These are phyloP conservation scores for Argyresthia albistria DNA, from an alignment of 2,888 invertebrate species.

Conservation along the genomic window DNA sequence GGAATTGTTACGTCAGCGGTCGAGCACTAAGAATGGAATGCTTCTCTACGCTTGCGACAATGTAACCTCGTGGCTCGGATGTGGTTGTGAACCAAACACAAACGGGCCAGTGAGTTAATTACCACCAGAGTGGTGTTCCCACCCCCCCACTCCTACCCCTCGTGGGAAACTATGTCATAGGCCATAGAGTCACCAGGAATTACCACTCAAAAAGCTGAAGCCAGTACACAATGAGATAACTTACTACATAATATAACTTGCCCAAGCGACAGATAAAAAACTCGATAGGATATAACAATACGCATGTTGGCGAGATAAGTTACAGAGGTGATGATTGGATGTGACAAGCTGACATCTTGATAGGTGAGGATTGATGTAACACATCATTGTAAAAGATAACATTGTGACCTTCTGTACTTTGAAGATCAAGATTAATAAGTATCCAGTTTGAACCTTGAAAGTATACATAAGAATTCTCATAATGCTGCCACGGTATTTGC, in stretches of 20 bases:
- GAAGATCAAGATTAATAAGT: too few relatives aligned
- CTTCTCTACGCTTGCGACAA: constrained; percentile 40
- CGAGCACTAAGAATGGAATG: constrained; percentile 46
- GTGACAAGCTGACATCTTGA: too few relatives aligned
- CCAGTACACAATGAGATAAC: constrained; percentile 19
- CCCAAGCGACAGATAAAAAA: constrained; percentile 32
- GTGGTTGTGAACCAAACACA: constrained; percentile 29
- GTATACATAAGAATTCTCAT: too few relatives aligned
- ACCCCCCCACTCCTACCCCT: constrained; percentile 17
- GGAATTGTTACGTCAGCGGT: constrained; percentile 43
- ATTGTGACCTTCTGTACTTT: too few relatives aligned
- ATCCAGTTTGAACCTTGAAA: too few relatives aligned
- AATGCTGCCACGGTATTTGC: too few relatives aligned
- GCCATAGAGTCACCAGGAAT: not conserved
- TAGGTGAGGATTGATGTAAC: too few relatives aligned
- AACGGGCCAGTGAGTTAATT: constrained; percentile 29
- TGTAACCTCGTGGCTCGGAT: constrained; percentile 38
- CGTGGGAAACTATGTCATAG: constrained; percentile 2
- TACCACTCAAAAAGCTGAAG: not conserved
- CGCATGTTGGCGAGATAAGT: too few relatives aligned
- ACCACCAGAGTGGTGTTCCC: constrained; percentile 38
- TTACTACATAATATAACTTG: constrained; percentile 25
- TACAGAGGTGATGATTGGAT: too few relatives aligned
- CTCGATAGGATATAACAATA: constrained; percentile 15
- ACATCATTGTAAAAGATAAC: too few relatives aligned